Evolutionary conservation across 2,113 vertebrate species (phyloP), one percentile per base, ranked within the genome.

Genomic region (Oncorhynchus mykiss): DNA sequence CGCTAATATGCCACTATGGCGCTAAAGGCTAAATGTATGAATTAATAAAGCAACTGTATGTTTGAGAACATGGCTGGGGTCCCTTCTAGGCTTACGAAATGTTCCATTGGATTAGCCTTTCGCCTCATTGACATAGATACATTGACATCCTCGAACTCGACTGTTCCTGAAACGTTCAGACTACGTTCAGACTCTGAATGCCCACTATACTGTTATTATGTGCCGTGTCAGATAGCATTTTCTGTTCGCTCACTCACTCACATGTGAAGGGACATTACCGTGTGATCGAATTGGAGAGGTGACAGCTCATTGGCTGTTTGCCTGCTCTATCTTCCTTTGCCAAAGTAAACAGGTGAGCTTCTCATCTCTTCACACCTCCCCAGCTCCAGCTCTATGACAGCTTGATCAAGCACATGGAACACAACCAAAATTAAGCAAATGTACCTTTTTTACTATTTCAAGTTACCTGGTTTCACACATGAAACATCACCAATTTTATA

Each of bases 321-420:
- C 93, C 95, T 90, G 80, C 31, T 82, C 74, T 25, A 79, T 88
- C 83, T 90, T 12, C 39, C 39, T 83, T 83, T 93, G 93, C 94
- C 95, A 95, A 91, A 88, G 91, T 91, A 94, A 94, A 94, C 94
- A 95, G 94, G 93, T 94, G 93, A 92, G 92, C 92, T 83, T 89
- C 91, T 90, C 87, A 84, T 92, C 92, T 92, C 92, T 93, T 93
- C 93, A 91, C 88, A 92, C 94, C 92, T 94, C 87, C 85, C 89
- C 91, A 90, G 9, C 39, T 45, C 39, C 39, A 45, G 90, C 87
- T 78, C 88, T 93, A 93, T 93, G 92, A 93, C 88, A 80, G 79
- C 82, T 79, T 78, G 85, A 73, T 82, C 65, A 84, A 85, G 75
- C 85, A 86, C 85, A 87, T 82, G 82, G 76, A 85, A 74, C 69